Evolutionary conservation across 2,797 vertebrate species (phyloP).

Genomic region (Pantherophis vulpinus): DNA sequence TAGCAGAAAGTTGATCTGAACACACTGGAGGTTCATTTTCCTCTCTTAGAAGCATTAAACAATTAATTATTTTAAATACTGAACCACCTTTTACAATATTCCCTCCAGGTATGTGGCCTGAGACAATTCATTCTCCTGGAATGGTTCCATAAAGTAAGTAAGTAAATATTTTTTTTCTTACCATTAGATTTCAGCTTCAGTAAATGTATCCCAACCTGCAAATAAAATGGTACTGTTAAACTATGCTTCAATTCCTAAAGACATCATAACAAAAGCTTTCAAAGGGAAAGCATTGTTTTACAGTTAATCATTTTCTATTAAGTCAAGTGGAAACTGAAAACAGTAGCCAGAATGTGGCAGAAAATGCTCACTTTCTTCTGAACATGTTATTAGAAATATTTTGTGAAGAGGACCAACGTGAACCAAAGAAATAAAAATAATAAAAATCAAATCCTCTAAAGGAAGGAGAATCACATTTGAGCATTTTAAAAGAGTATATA

Average conservation of each 20-base stretch:
- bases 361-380: background rate
- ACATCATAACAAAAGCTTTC: background rate
- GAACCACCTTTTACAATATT: background rate
- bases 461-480: background rate
- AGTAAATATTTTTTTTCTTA: background rate
- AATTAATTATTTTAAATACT: background rate
- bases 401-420: background rate
- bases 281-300: background rate
- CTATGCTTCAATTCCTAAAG: background rate
- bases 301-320: background rate
- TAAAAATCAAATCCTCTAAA: background rate
- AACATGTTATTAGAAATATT: background rate
- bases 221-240: background rate
- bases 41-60: background rate
- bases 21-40: background rate
- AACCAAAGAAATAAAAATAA: rapidly evolving
- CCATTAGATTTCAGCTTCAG: background rate
- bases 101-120: background rate
- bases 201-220: background rate
- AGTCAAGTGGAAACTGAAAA: background rate
- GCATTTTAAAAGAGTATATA: background rate
- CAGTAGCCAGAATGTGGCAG: background rate
- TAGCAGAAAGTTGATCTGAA: background rate
- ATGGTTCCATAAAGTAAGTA: background rate
- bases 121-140: background rate